phyloP scores from a whole-genome alignment of 2,888 invertebrate genomes.

The Baronia brevicornis region DNA sequence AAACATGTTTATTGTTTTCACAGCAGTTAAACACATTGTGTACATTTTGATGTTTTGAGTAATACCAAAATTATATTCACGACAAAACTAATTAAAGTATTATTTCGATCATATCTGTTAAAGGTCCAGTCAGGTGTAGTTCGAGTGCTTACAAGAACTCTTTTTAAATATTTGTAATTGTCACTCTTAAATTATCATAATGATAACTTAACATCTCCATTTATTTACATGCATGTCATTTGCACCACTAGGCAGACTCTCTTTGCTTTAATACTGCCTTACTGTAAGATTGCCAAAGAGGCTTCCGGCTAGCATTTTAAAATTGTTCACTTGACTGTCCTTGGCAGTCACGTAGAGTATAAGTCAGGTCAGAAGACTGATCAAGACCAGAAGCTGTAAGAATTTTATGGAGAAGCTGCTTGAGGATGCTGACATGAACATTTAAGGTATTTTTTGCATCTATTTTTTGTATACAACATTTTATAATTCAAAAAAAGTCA shows the following conservation, averaged over 20 bases:
- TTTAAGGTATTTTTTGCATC: slow-evolving; percentile 72
- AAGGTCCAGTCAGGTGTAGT: slow-evolving; percentile 77
- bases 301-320: slow-evolving; percentile 68
- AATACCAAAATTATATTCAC: slow-evolving; percentile 49
- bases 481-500: slow-evolving; percentile 37
- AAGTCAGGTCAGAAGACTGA: slow-evolving; percentile 76
- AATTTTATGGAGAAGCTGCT: slow-evolving; percentile 69
- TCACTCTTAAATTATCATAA: slow-evolving; percentile 42
- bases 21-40: slow-evolving; percentile 45
- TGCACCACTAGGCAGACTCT: slow-evolving; percentile 30
- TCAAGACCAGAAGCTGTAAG: slow-evolving; percentile 70
- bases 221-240: slow-evolving; percentile 38
- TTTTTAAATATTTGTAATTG: slow-evolving; percentile 48
- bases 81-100: slow-evolving; percentile 69
- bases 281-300: slow-evolving; percentile 50
- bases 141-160: slow-evolving; percentile 69
- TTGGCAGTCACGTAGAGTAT: slow-evolving; percentile 74
- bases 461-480: slow-evolving; percentile 66
- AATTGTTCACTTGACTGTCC: slow-evolving; percentile 74
- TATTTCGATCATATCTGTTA: slow-evolving; percentile 74
- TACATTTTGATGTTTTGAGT: slow-evolving; percentile 45
- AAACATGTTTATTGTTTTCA: slow-evolving; percentile 51
- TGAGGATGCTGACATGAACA: slow-evolving; percentile 62
- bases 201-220: slow-evolving; percentile 37
- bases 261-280: slow-evolving; percentile 32